Evolutionary conservation across 2,113 vertebrate genomes (phyloP).

Genomic region (Piaya cayana): DNA sequence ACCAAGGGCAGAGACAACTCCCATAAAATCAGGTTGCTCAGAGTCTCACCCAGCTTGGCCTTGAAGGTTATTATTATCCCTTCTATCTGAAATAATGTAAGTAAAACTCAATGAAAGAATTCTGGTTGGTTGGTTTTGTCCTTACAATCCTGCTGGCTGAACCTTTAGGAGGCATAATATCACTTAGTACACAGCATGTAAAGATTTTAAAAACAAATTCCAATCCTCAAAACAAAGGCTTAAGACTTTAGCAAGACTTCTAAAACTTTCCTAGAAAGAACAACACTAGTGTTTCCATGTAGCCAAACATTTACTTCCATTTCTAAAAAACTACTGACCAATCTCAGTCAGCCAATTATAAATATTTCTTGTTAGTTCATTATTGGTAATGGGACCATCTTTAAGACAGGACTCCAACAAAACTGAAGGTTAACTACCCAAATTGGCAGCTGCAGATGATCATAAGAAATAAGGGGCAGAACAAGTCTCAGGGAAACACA

Average conservation of each 20-base stretch:
- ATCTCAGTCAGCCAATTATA: neutral
- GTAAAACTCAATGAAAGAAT: neutral
- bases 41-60: too few relatives aligned
- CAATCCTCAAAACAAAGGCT: neutral
- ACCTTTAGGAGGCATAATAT: neutral
- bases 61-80: neutral
- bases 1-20: too few relatives aligned
- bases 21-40: too few relatives aligned
- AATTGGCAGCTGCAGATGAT: neutral
- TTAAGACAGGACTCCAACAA: neutral
- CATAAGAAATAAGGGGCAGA: neutral
- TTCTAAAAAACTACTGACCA: neutral
- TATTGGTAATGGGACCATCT: neutral
- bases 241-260: neutral
- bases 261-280: neutral
- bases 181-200: neutral
- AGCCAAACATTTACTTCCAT: neutral
- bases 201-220: neutral
- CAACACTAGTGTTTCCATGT: neutral
- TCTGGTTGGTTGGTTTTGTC: neutral
- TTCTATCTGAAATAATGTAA: neutral
- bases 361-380: neutral
- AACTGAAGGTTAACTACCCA: neutral
- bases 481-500: neutral
- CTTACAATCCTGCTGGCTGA: neutral